phyloP scores from a whole-genome alignment of 2,113 vertebrate species.

The Ailuropoda melanoleuca region DNA sequence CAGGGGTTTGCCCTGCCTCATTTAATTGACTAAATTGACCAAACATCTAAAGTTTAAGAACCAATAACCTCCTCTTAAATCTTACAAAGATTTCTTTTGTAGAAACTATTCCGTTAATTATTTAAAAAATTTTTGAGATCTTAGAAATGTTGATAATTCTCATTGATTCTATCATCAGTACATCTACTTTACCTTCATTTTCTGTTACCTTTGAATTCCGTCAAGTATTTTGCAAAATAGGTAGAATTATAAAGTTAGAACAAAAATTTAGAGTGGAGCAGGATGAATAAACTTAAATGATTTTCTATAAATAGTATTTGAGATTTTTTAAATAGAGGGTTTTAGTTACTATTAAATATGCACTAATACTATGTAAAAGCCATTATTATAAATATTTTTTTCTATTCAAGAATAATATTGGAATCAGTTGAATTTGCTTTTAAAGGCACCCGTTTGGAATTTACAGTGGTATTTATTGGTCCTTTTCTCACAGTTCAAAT shows the following conservation, averaged over 20 bases:
- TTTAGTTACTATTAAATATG: neutral
- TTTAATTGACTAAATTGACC: neutral
- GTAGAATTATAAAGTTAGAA: neutral
- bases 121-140: neutral
- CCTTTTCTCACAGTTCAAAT: neutral
- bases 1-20: neutral
- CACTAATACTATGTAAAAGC: neutral
- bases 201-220: neutral
- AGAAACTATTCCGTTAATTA: neutral
- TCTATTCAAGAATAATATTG: neutral
- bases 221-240: neutral
- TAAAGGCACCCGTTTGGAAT: neutral
- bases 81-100: neutral
- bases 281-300: neutral
- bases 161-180: neutral
- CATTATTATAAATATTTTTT: neutral
- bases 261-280: neutral
- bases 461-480: neutral
- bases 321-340: neutral
- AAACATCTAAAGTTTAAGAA: neutral
- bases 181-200: neutral
- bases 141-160: neutral
- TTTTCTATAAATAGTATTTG: neutral
- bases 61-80: neutral
- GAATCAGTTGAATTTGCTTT: neutral